Evolutionary conservation across 2,888 invertebrate genomes (phyloP).

Genomic region (Latrodectus hesperus): DNA sequence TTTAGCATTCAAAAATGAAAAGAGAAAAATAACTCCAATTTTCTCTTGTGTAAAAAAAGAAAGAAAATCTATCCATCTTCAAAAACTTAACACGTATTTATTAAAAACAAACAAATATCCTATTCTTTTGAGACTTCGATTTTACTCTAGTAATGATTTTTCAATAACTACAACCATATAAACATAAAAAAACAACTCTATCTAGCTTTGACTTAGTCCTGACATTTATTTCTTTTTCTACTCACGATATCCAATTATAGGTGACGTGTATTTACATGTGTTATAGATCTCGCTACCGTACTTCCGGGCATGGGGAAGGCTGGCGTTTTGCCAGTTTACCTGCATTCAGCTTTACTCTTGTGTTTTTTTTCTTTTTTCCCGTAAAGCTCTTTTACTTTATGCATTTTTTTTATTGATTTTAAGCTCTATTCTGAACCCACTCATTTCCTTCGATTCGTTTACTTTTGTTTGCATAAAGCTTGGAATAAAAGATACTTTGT

Average conservation of each 20-base stretch:
- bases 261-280: neutral
- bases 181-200: no score
- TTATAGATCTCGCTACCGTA: neutral
- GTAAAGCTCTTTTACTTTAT: neutral
- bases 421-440: neutral
- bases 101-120: no score
- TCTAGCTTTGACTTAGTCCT: no score
- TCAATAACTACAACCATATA: no score
- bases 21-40: no score
- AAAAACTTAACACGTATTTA: no score
- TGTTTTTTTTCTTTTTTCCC: neutral
- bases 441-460: neutral
- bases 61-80: no score
- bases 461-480: neutral
- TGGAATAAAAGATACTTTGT: neutral
- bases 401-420: neutral
- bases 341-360: neutral
- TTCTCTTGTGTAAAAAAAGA: no score
- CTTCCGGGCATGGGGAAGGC: neutral
- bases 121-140: no score
- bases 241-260: neutral
- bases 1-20: no score
- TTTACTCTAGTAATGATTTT: no score
- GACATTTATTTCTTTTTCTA: no score
- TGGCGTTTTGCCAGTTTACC: neutral